These are phyloP conservation scores for Choreutis nemorana DNA, from an alignment of 2,888 invertebrate genomes.

Conservation along the genomic window DNA sequence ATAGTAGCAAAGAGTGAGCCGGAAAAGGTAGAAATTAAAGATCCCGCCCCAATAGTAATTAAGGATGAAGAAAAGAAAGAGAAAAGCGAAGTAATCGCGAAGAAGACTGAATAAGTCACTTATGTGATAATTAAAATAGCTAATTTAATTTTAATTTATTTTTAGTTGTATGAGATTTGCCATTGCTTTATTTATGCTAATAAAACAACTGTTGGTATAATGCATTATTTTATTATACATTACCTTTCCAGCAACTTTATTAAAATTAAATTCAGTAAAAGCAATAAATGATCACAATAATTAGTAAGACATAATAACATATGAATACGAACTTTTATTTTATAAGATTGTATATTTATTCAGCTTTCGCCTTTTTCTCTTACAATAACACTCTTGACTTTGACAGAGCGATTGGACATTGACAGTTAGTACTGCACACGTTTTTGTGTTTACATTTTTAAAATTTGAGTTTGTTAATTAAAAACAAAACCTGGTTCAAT, in stretches of 20 bases:
- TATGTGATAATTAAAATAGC: slow-evolving; percentile 11
- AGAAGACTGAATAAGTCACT: slow-evolving; percentile 45
- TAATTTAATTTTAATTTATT: slow-evolving; percentile 1
- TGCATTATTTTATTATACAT: slow-evolving; percentile 1
- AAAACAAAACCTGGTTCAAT: slow-evolving; percentile 4
- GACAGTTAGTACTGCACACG: no score
- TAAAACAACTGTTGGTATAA: slow-evolving; percentile 6
- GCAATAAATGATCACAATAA: no score
- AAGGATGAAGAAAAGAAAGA: slow-evolving; percentile 10
- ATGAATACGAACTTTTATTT: no score
- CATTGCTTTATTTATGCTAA: slow-evolving; percentile 11
- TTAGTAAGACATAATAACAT: no score
- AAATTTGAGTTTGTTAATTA: slow-evolving; percentile 3
- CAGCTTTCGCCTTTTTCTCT: no score
- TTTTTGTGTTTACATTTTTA: no score
- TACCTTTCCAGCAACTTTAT: no score
- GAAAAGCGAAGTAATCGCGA: slow-evolving; percentile 18
- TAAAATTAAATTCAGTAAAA: no score
- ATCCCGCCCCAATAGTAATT: slow-evolving; percentile 2
- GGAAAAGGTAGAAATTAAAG: slow-evolving; percentile 4
- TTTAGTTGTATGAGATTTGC: not conserved
- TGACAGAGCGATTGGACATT: no score
- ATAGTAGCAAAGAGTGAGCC: slow-evolving; percentile 14
- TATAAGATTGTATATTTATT: no score
- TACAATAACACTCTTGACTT: no score